Evolutionary conservation across 1,140 invertebrate species (phyloP), one percentile per base, ranked within the genome.

Genomic region (Drosophila mayri): DNA sequence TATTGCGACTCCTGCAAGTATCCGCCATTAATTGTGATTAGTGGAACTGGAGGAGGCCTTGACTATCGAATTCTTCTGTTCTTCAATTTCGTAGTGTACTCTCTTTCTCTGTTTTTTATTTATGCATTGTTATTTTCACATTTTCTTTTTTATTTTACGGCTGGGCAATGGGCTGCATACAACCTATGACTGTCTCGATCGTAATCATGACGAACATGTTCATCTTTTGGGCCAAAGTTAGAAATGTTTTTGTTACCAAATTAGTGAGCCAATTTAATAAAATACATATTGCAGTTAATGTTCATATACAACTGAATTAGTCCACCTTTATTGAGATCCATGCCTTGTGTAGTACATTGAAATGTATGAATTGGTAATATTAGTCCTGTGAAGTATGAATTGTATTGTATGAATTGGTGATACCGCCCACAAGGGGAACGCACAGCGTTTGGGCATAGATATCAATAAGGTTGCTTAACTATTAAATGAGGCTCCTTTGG

Each of bases 321-420:
- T 67, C 65, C 66, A 75, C 76, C 82, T 87, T 87, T 83, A 88
- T 87, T 77, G 74, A 87, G 66, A 58, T 54, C 43, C 57, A 35
- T 1, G 4, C 12, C 25, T 14, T 38, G 65, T 79, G 67, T 62
- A 73, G 73, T 74, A 67, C 74, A 76, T 61, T 79, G 78, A 79
- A 63, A 49, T 43, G 44, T 30, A 5, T 25, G 25, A 25, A 25
- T 25, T 25, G 25, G 25, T 25, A 0, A 25, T 25, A 25, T 25
- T 25, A 25, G 25, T 71, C 32, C 18, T 38, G 54, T 79, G 67
- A 67, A 70, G 76, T 77, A 67, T 71, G n/a, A n/a, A 76, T 61
- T 79, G 78, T 76, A 86, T 76, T 82, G 82, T 22, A 0, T 79
- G 49, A 63, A 70, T 67, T 82, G 74, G 78, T 86, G 62, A 63